A percentile compares a stretch with the other conserved stretches of the same genome.
phyloP scores from a whole-genome alignment of 2,113 vertebrate genomes.

The Thymallus thymallus region DNA sequence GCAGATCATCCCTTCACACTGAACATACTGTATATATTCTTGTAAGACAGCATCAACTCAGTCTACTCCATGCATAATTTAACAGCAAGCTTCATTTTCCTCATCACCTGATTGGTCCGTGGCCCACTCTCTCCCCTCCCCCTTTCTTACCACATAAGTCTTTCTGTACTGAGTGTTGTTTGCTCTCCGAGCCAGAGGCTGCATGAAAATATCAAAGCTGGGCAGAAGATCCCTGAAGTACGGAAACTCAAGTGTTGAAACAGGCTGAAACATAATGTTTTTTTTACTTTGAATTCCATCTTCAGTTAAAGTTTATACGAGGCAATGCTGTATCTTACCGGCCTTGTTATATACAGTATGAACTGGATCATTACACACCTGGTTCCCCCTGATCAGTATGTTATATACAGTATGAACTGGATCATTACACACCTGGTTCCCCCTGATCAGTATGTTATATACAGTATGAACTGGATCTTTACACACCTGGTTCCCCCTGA shows the following conservation, averaged over 20 bases:
- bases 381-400: too few species aligned
- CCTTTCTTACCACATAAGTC: constrained; percentile 20
- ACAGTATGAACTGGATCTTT: too few species aligned
- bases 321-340: too few species aligned
- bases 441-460: too few species aligned
- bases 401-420: too few species aligned
- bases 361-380: too few species aligned
- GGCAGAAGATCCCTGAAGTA: not conserved
- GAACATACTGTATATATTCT: not conserved
- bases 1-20: not conserved
- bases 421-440: too few species aligned
- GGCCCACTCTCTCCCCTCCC: not conserved
- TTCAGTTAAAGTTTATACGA: too few species aligned
- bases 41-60: not conserved
- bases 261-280: not conserved
- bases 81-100: not conserved
- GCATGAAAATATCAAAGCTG: not conserved
- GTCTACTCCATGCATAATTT: not conserved
- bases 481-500: too few species aligned
- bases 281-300: not conserved
- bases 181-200: not conserved
- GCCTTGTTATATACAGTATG: too few species aligned
- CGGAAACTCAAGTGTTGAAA: not conserved
- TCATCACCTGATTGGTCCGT: not conserved
- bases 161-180: not conserved